Evolutionary conservation across 2,797 vertebrate species (phyloP).

Genomic region (Rallus crepitans): DNA sequence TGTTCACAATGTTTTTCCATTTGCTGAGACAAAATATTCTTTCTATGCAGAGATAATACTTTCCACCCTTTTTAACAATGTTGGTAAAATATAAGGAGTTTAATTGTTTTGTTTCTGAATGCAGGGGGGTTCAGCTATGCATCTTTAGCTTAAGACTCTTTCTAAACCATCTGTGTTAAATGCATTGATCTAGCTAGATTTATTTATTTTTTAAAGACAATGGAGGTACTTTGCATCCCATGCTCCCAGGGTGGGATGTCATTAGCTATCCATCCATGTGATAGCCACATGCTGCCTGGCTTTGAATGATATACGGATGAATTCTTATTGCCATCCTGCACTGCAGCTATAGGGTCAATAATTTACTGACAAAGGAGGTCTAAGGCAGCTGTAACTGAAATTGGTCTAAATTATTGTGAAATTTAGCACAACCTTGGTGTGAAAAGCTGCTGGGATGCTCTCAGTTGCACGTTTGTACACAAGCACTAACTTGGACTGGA

Average conservation of each 20-base stretch:
- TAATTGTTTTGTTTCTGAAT: slow-evolving; percentile 30
- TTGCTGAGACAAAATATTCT: slow-evolving; percentile 51
- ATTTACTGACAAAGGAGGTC: background rate
- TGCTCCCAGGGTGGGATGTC: background rate
- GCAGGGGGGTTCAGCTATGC: background rate
- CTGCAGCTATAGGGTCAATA: background rate
- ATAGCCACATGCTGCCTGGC: background rate
- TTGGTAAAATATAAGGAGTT: slow-evolving; percentile 60
- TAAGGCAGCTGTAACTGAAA: background rate
- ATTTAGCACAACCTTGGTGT: background rate
- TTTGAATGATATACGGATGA: background rate
- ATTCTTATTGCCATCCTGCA: background rate
- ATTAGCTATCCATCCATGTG: background rate
- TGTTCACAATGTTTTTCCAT: slow-evolving; percentile 41
- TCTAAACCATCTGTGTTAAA: background rate
- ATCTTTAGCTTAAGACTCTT: background rate
- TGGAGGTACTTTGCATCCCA: background rate
- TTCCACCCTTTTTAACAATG: slow-evolving; percentile 32
- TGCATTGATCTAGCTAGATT: background rate
- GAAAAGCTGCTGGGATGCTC: background rate
- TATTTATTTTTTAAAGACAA: background rate
- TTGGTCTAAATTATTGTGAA: slow-evolving; percentile 7
- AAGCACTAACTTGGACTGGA: background rate
- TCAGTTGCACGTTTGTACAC: background rate
- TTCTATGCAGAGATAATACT: slow-evolving; percentile 48